Conservation (phyloP, 2,113 vertebrate genomes). For the Pedetes capensis region DNA sequence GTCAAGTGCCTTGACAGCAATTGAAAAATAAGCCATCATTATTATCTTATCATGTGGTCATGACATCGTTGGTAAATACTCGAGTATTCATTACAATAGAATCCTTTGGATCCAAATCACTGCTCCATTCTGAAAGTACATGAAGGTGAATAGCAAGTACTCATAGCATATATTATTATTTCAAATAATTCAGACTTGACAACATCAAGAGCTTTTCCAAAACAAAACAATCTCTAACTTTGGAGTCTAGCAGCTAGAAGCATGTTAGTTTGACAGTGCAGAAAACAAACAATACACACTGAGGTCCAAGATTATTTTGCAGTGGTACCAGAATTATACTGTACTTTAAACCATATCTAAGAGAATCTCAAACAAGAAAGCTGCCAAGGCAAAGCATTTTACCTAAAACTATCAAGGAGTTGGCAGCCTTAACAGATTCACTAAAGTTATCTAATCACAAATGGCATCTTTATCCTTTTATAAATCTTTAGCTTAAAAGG, state of each 20-base stretch:
- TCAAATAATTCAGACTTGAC: constrained; percentile 47
- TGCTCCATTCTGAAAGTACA: neutral
- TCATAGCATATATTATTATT: constrained; percentile 21
- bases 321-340: constrained; percentile 34
- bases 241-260: neutral
- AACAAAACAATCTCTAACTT: constrained; percentile 41
- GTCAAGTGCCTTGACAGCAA: constrained; percentile 7
- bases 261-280: constrained; percentile 17
- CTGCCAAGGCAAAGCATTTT: constrained; percentile 42
- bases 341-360: neutral
- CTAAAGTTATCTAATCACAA: constrained; percentile 51
- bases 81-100: constrained; percentile 25
- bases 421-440: constrained; percentile 18
- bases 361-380: constrained; percentile 36
- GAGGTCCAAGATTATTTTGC: constrained; percentile 22
- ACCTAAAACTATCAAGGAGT: neutral
- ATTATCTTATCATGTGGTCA: constrained; percentile 1
- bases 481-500: constrained; percentile 29
- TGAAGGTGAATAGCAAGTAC: neutral
- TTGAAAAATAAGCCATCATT: constrained; percentile 39
- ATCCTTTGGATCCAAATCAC: constrained; percentile 39
- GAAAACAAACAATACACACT: constrained; percentile 44
- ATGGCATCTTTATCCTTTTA: neutral
- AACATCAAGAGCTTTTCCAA: constrained; percentile 54
- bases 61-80: neutral